Evolutionary conservation across 2,113 vertebrate species (phyloP).

Genomic region (Toxostoma redivivum): DNA sequence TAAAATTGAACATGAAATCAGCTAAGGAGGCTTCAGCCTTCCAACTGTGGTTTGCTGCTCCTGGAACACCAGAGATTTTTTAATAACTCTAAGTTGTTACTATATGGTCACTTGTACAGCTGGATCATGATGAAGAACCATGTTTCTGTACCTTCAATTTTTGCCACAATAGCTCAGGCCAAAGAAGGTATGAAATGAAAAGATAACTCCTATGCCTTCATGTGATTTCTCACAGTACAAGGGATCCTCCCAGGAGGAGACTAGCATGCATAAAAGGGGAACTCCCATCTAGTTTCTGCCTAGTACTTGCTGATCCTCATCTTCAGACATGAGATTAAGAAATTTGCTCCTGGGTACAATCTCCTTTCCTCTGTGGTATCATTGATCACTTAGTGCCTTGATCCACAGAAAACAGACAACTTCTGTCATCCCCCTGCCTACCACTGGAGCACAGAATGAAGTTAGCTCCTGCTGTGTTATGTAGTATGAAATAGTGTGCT

Average conservation of each 20-base stretch:
- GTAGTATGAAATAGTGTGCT: background rate
- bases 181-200: background rate
- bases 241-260: background rate
- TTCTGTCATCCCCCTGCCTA: background rate
- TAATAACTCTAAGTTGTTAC: background rate
- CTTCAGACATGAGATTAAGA: background rate
- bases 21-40: background rate
- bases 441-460: background rate
- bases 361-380: background rate
- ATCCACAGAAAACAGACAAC: accelerated
- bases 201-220: background rate
- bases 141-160: background rate
- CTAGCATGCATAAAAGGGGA: background rate
- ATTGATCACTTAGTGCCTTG: background rate
- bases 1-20: background rate
- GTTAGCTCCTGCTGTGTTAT: background rate
- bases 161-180: background rate
- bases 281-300: background rate
- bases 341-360: background rate
- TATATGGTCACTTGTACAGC: background rate
- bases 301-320: background rate
- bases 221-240: background rate
- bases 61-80: background rate
- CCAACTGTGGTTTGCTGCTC: background rate
- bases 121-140: background rate